Conservation (phyloP, 2,113 vertebrate genomes). For the Scomber colias region DNA sequence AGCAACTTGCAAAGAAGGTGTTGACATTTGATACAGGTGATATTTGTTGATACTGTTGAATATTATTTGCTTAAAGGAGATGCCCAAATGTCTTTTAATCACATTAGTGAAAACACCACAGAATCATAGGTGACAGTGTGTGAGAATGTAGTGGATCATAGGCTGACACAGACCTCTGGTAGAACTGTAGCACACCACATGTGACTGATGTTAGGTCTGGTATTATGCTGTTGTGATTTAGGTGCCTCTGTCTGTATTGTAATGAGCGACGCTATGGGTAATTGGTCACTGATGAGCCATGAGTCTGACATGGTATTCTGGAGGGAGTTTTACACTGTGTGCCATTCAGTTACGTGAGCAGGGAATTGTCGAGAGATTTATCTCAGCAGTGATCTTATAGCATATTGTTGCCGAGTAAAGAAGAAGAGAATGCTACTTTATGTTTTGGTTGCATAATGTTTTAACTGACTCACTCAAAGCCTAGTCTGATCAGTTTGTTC, state of each 20-base stretch:
- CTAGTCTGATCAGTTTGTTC: background rate
- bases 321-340: slow-evolving; percentile 31
- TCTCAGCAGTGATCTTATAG: slow-evolving; percentile 1
- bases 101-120: background rate
- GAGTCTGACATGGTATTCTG: slow-evolving; percentile 26
- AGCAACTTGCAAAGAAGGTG: background rate
- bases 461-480: background rate
- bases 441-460: too few relatives aligned
- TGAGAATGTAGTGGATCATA: background rate
- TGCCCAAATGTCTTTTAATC: background rate
- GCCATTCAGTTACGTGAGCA: slow-evolving; percentile 35
- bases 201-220: slow-evolving; percentile 1
- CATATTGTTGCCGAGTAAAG: background rate
- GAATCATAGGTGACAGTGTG: background rate
- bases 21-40: slow-evolving; percentile 32
- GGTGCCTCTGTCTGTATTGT: slow-evolving; percentile 36
- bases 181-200: background rate
- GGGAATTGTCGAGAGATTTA: slow-evolving; percentile 1
- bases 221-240: slow-evolving; percentile 39
- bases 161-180: background rate
- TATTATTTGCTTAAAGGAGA: slow-evolving; percentile 10
- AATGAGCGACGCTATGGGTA: slow-evolving; percentile 39
- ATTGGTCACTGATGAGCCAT: slow-evolving; percentile 46
- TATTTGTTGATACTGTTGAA: slow-evolving; percentile 25
- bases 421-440: background rate